phyloP scores from a whole-genome alignment of 2,113 vertebrate genomes.

The Lontra canadensis region DNA sequence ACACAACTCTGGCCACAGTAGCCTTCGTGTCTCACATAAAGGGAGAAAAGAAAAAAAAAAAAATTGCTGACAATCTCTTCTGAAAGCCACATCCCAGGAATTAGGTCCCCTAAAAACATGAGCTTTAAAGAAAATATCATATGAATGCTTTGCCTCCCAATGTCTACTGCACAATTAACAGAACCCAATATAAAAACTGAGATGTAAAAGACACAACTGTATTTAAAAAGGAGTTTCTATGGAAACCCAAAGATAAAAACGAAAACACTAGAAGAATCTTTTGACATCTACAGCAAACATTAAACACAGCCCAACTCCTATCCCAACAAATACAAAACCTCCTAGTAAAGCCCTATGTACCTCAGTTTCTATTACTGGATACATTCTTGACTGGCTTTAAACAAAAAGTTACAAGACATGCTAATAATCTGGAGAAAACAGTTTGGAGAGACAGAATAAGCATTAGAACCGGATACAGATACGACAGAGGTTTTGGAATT shows the following conservation, averaged over 20 bases:
- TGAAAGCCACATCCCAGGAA: background rate
- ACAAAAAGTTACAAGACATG: background rate
- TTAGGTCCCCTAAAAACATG: background rate
- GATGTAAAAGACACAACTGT: background rate
- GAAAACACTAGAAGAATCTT: background rate
- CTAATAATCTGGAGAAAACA: background rate
- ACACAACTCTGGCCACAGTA: background rate
- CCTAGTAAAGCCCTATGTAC: background rate
- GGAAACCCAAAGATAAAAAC: background rate
- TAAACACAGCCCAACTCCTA: background rate
- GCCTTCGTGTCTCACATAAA: background rate
- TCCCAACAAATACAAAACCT: background rate
- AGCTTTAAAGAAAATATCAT: background rate
- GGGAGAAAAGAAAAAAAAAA: background rate
- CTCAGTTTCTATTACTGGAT: background rate
- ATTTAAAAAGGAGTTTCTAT: background rate
- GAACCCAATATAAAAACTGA: background rate
- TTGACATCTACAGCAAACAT: background rate
- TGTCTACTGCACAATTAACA: background rate
- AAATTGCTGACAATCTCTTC: background rate
- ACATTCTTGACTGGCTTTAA: background rate
- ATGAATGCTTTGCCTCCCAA: background rate
- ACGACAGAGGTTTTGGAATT: background rate
- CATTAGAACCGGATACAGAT: background rate
- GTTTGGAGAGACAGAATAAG: background rate